Percentiles rank a stretch among this genome's conserved stretches.
Conservation (phyloP, 2,888 invertebrate genomes). For the Yponomeuta cagnagella region DNA sequence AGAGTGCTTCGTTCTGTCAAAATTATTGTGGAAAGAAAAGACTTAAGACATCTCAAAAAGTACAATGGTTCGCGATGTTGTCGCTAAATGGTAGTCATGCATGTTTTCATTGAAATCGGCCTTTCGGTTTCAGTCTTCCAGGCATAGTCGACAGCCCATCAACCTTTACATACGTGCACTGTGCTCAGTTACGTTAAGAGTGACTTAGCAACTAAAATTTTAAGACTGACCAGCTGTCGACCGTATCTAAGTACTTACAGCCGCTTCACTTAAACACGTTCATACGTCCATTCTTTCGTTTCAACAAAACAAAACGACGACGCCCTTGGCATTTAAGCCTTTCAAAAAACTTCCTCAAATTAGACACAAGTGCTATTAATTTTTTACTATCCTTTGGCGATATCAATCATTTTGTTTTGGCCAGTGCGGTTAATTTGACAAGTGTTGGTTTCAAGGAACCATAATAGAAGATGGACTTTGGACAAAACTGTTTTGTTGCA, state of each 20-base stretch:
- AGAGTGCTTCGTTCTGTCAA: no score
- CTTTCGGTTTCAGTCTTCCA: no score
- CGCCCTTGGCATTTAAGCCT: background rate
- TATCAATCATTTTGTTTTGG: constrained; percentile 3
- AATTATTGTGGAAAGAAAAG: no score
- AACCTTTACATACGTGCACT: no score
- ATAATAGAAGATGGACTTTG: background rate
- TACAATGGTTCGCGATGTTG: no score
- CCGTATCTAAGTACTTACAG: background rate
- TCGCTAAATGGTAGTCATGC: no score
- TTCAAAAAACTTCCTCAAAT: constrained; percentile 6
- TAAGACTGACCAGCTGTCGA: no score
- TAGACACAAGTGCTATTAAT: background rate
- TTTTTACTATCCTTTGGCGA: constrained; percentile 3
- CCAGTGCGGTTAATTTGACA: background rate
- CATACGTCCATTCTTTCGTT: background rate
- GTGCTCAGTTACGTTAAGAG: no score
- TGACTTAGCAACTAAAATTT: no score
- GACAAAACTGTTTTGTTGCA: background rate
- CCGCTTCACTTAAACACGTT: background rate
- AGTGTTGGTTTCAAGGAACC: background rate
- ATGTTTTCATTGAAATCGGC: no score
- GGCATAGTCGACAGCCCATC: no score
- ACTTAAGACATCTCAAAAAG: no score
- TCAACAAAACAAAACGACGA: background rate